Evolutionary conservation across 92 coral and sea anemone species (phyloP).

Genomic region (Zoanthus sansibaricus): DNA sequence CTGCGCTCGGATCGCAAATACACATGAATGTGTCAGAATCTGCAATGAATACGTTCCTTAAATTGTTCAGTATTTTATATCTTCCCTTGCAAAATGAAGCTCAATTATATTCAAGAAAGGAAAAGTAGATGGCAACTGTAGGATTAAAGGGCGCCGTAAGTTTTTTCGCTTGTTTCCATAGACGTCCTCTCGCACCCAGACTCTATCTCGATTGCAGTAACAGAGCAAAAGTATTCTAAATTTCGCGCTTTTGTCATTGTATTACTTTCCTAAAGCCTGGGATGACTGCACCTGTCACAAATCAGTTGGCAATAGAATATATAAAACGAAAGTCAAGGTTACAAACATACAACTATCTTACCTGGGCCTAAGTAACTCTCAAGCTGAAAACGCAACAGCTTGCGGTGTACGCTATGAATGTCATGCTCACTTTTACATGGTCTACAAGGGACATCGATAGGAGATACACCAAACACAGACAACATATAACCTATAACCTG

Average conservation of each 20-base stretch:
- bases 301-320: conserved; percentile 15
- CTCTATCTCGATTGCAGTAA: conserved; percentile 11
- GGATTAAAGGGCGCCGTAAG: neutral
- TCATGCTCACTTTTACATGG: no score
- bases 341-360: neutral
- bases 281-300: conserved; percentile 25
- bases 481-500: no score
- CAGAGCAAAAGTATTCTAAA: conserved; percentile 9
- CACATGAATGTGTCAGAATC: no score
- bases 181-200: conserved; percentile 28
- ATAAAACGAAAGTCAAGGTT: conserved; percentile 6
- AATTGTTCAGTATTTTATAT: no score
- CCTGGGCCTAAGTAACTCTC: neutral
- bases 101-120: neutral
- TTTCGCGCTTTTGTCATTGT: conserved; percentile 13
- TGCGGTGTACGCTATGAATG: conserved; percentile 17
- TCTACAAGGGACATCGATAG: no score
- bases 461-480: no score
- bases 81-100: conserved; percentile 4
- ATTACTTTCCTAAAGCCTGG: conserved; percentile 1
- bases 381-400: conserved; percentile 28
- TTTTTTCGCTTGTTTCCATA: conserved; percentile 14
- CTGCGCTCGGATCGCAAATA: no score
- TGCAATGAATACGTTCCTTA: no score
- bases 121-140: conserved; percentile 17